Conservation (phyloP, 2,113 vertebrate genomes). For the Entelurus aequoreus region DNA sequence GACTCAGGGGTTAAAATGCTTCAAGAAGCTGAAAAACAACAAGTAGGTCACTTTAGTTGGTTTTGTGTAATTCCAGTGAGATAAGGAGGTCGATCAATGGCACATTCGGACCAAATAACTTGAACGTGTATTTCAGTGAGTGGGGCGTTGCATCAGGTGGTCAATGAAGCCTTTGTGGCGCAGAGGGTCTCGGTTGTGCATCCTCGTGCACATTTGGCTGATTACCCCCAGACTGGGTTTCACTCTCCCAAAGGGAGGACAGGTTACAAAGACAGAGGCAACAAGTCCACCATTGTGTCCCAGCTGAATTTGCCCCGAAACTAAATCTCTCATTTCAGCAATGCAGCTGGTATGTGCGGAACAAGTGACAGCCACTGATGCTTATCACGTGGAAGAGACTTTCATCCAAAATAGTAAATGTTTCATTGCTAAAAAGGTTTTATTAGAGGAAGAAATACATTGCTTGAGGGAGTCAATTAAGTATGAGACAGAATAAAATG, state of each 20-base stretch:
- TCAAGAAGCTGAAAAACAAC: not conserved
- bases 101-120: not conserved
- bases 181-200: slow-evolving; percentile 8
- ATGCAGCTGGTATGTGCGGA: slow-evolving; percentile 4
- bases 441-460: not conserved
- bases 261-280: slow-evolving; percentile 31
- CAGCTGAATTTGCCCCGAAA: slow-evolving; percentile 35
- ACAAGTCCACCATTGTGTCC: slow-evolving; percentile 65
- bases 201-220: slow-evolving; percentile 20
- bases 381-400: not conserved
- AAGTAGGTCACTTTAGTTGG: slow-evolving; percentile 4
- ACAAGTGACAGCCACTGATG: not conserved
- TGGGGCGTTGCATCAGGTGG: slow-evolving; percentile 4
- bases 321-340: slow-evolving; percentile 33
- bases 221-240: slow-evolving; percentile 60
- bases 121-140: not conserved
- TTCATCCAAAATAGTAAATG: slow-evolving; percentile 1
- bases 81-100: not conserved
- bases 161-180: slow-evolving; percentile 53
- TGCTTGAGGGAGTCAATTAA: not conserved
- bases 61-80: not conserved
- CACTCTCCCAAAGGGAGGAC: slow-evolving; percentile 32
- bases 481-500: not conserved
- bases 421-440: not conserved
- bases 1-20: too few relatives aligned